These are phyloP conservation scores for Mesorhabditis spiculigera DNA, from an alignment of 2,888 invertebrate genomes.

Conservation along the genomic window DNA sequence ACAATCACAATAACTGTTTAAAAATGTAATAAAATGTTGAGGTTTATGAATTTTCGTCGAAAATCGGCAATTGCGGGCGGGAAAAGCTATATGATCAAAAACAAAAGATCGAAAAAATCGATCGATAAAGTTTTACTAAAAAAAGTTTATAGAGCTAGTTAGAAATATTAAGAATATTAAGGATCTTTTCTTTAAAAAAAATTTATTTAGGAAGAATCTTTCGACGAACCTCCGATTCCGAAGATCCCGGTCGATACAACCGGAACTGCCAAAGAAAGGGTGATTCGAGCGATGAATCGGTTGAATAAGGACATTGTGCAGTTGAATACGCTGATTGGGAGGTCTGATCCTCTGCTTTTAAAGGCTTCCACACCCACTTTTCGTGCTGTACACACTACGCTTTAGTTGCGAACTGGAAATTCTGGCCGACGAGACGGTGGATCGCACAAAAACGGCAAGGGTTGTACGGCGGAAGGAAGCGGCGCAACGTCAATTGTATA, in stretches of 20 bases:
- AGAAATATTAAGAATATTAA: neutral
- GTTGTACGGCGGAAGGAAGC: neutral
- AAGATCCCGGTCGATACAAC: neutral
- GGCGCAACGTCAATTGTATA: neutral
- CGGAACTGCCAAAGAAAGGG: neutral
- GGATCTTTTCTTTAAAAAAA: neutral
- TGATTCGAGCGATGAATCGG: constrained; percentile 4
- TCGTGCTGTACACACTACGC: neutral
- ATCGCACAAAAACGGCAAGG: neutral
- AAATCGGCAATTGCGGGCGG: too few relatives aligned
- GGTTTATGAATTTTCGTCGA: too few relatives aligned
- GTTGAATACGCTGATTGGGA: neutral
- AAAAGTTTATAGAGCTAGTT: too few relatives aligned
- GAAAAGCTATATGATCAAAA: too few relatives aligned
- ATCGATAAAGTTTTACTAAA: too few relatives aligned
- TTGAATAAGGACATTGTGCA: neutral
- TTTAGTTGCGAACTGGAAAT: constrained; percentile 1
- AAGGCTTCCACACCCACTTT: too few relatives aligned
- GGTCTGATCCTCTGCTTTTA: neutral
- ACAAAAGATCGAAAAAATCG: too few relatives aligned
- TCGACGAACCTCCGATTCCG: neutral
- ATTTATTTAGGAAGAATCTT: neutral
- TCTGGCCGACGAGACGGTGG: neutral
- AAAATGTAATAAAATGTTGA: too few relatives aligned
- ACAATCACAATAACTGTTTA: too few relatives aligned